These are phyloP conservation scores for Danio tinwini DNA, from an alignment of 2,797 vertebrate genomes.

Conservation along the genomic window DNA sequence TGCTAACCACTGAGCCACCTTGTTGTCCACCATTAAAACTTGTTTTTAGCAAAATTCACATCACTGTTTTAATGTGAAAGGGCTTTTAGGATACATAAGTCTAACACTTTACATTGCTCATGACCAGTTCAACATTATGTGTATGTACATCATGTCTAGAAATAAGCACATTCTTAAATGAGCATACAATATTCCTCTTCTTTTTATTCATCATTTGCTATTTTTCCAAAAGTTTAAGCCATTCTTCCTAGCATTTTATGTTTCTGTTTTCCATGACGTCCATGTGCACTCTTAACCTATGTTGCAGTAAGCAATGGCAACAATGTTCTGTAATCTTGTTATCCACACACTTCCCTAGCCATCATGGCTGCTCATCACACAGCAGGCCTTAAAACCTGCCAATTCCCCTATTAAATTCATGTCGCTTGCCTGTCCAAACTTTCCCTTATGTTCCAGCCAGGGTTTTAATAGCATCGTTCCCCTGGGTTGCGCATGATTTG, in stretches of 20 bases:
- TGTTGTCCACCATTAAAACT: not conserved
- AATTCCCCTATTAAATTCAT: slow-evolving; percentile 25
- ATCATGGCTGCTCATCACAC: slow-evolving; percentile 18
- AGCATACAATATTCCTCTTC: not conserved
- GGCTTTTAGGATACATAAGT: not conserved
- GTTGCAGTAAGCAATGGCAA: slow-evolving; percentile 37
- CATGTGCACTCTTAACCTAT: slow-evolving; percentile 26
- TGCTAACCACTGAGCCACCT: too few relatives aligned
- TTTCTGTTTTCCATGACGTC: not conserved
- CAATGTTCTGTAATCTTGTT: slow-evolving; percentile 2
- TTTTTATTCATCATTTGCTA: not conserved
- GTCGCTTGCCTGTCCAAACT: not conserved
- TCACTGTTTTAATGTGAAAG: not conserved
- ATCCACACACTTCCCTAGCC: slow-evolving; percentile 10
- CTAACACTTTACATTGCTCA: not conserved
- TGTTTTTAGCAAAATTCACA: not conserved
- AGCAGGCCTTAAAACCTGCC: slow-evolving; percentile 13
- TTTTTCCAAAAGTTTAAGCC: too few relatives aligned
- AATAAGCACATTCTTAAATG: not conserved
- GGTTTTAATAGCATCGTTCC: slow-evolving; percentile 4
- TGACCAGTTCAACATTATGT: not conserved
- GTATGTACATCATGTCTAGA: not conserved
- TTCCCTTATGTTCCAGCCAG: slow-evolving; percentile 25
- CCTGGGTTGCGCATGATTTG: slow-evolving; percentile 6
- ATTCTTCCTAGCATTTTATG: slow-evolving; percentile 7